phyloP scores from a whole-genome alignment of 2,797 vertebrate species.

The Arnoldichthys spilopterus region DNA sequence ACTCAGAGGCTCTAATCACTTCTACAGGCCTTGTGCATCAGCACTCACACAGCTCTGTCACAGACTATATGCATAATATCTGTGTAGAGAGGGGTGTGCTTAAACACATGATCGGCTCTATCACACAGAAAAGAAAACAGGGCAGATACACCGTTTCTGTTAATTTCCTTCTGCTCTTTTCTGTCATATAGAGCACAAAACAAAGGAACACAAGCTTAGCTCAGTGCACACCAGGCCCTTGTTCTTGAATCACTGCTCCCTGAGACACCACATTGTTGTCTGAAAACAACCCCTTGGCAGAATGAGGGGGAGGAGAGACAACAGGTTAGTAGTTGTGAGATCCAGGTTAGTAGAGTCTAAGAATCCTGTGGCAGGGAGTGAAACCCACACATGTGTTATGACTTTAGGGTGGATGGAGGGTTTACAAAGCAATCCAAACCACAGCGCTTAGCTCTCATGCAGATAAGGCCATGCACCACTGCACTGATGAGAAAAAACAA shows the following conservation, averaged over 20 bases:
- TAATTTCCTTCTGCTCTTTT: slow-evolving; percentile 19
- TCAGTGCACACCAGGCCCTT: background rate
- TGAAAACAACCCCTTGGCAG: slow-evolving; percentile 49
- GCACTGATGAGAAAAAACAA: slow-evolving; percentile 59
- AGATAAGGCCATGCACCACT: slow-evolving; percentile 47
- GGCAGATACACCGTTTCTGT: background rate
- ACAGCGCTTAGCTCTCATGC: slow-evolving; percentile 43
- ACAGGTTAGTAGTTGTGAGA: slow-evolving; percentile 1
- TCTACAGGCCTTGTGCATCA: slow-evolving; percentile 45
- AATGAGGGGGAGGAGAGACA: slow-evolving; percentile 28
- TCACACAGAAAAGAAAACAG: background rate
- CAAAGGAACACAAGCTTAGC: slow-evolving; percentile 8
- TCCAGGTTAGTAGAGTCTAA: slow-evolving; percentile 14
- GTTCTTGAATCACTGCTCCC: slow-evolving; percentile 26
- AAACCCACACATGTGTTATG: slow-evolving; percentile 55
- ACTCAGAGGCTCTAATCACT: slow-evolving; percentile 43
- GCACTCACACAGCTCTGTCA: slow-evolving; percentile 18
- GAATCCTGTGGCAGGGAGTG: slow-evolving; percentile 10
- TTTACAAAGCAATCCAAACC: slow-evolving; percentile 58
- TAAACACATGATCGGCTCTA: slow-evolving; percentile 18
- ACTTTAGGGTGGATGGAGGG: slow-evolving; percentile 43
- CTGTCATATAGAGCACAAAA: slow-evolving; percentile 29
- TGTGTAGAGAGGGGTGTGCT: slow-evolving; percentile 29
- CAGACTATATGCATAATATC: slow-evolving; percentile 22
- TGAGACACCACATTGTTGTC: slow-evolving; percentile 23